Conservation (phyloP, 2,797 vertebrate genomes). For the Sebastes oblongus region DNA sequence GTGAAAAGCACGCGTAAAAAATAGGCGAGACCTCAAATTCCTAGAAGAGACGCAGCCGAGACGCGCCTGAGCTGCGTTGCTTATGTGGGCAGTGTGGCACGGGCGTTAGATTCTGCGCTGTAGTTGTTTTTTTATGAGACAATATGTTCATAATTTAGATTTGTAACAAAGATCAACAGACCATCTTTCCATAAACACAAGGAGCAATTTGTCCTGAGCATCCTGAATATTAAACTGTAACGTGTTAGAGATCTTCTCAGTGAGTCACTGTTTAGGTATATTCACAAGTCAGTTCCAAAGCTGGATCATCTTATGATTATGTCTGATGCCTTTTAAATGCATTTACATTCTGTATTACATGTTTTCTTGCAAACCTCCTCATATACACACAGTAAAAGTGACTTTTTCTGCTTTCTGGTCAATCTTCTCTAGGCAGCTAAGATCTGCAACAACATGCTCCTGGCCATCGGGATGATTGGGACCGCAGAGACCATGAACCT, state of each 20-base stretch:
- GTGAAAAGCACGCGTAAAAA: too few relatives aligned
- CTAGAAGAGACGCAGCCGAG: too few relatives aligned
- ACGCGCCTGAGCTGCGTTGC: too few relatives aligned
- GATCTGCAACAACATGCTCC: constrained; percentile 99
- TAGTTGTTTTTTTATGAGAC: not conserved
- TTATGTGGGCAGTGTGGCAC: too few relatives aligned
- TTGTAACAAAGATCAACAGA: not conserved
- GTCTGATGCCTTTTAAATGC: not conserved
- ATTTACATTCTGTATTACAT: not conserved
- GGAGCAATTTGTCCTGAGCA: not conserved
- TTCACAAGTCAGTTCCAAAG: not conserved
- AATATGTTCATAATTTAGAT: not conserved
- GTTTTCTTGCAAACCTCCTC: not conserved
- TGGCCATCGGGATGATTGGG: constrained; percentile 98
- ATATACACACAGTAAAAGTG: not conserved
- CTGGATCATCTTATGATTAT: not conserved
- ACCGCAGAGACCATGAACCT: constrained; percentile 99
- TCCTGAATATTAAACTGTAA: not conserved
- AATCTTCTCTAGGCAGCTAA: constrained; percentile 89
- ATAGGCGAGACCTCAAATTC: too few relatives aligned
- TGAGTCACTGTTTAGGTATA: not conserved
- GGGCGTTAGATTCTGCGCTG: not conserved
- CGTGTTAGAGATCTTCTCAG: too few relatives aligned
- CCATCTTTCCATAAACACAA: not conserved
- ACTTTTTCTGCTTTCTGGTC: constrained; percentile 21